Conservation (phyloP, 1,140 invertebrate species). For the Elysia chlorotica region DNA sequence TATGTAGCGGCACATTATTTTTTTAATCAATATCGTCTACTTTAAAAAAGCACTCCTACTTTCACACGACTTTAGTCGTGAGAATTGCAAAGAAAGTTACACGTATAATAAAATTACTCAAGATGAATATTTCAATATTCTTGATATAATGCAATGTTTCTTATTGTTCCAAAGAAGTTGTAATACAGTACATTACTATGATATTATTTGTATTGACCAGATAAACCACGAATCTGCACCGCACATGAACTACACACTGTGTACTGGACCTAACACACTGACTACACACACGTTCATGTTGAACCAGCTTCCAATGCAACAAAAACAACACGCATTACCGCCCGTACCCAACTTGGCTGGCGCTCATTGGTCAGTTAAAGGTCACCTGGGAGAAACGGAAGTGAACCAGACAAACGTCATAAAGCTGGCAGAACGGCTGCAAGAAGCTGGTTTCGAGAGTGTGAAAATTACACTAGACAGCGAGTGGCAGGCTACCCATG, state of each 20-base stretch:
- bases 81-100: no score
- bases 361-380: slow-evolving; percentile 38
- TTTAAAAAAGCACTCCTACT: no score
- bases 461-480: slow-evolving; percentile 89
- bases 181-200: no score
- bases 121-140: no score
- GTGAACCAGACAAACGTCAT: slow-evolving; percentile 25
- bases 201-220: no score
- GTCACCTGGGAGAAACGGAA: slow-evolving; percentile 11
- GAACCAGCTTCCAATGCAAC: slow-evolving; percentile 25
- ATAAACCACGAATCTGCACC: no score
- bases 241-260: slow-evolving; percentile 46
- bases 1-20: no score
- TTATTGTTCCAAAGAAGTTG: no score
- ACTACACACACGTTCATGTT: slow-evolving; percentile 37
- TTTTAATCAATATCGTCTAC: no score
- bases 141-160: no score
- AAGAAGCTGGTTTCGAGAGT: slow-evolving; percentile 47
- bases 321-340: slow-evolving; percentile 11
- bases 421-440: slow-evolving; percentile 62
- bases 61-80: no score
- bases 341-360: slow-evolving; percentile 19
- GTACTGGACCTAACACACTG: slow-evolving; percentile 36
- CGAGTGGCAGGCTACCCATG: slow-evolving; percentile 87
- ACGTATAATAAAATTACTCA: no score